A percentile compares a stretch with the other conserved stretches of the same genome.
Conservation (phyloP, 2,888 invertebrate genomes). For the Glyphotaelius pellucidus region DNA sequence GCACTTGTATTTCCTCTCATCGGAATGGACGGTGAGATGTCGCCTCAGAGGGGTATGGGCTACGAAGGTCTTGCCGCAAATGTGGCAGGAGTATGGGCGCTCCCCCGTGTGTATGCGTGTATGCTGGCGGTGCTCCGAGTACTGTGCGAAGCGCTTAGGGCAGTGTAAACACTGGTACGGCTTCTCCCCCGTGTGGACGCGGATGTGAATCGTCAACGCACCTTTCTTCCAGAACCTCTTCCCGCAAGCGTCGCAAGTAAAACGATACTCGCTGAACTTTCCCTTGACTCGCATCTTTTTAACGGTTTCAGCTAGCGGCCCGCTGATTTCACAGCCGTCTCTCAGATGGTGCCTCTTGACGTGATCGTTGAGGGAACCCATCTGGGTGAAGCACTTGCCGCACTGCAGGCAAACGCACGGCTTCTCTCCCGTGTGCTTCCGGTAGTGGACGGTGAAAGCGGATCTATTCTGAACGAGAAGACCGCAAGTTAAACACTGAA, state of each 20-base stretch:
- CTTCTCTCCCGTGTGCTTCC: slow-evolving; percentile 60
- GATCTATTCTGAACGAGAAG: slow-evolving; percentile 52
- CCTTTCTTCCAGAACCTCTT: slow-evolving; percentile 72
- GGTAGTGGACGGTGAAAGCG: slow-evolving; percentile 56
- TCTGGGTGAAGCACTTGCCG: slow-evolving; percentile 55
- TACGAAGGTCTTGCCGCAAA: slow-evolving; percentile 58
- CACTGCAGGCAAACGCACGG: slow-evolving; percentile 55
- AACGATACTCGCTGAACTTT: slow-evolving; percentile 37
- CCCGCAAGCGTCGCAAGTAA: slow-evolving; percentile 72
- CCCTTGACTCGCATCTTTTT: slow-evolving; percentile 48
- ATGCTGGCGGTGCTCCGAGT: slow-evolving; percentile 71
- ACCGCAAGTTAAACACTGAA: slow-evolving; percentile 55
- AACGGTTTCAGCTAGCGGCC: slow-evolving; percentile 15
- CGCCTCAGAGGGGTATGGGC: slow-evolving; percentile 52
- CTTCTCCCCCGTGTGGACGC: slow-evolving; percentile 73
- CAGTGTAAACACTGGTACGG: slow-evolving; percentile 72
- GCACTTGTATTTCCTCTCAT: slow-evolving; percentile 61
- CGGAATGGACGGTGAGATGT: slow-evolving; percentile 57
- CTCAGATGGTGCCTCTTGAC: slow-evolving; percentile 51
- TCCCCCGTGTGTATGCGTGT: slow-evolving; percentile 69
- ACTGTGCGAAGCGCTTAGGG: slow-evolving; percentile 71
- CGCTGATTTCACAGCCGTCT: not conserved
- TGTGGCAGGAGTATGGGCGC: slow-evolving; percentile 54
- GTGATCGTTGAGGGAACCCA: slow-evolving; percentile 55
- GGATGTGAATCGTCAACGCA: slow-evolving; percentile 71